Evolutionary conservation across 2,888 invertebrate species (phyloP).

Genomic region (Asteroscopus sphinx): DNA sequence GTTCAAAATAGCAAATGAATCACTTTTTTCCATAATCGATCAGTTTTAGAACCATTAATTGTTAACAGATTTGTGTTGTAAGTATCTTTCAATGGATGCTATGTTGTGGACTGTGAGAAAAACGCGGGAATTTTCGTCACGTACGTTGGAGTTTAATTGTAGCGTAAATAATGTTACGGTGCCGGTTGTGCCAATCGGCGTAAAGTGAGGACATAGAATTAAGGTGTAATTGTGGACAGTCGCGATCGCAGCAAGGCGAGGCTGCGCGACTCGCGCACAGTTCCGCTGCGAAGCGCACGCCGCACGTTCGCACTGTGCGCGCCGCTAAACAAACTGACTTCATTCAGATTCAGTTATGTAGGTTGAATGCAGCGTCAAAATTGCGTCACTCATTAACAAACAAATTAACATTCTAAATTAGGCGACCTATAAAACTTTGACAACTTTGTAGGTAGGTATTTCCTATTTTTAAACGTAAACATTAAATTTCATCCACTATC

Average conservation of each 20-base stretch:
- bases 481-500: not conserved
- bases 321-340: constrained; percentile 61
- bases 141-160: constrained; percentile 21
- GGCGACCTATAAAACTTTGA: constrained; percentile 16
- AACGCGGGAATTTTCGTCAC: constrained; percentile 37
- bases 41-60: not conserved
- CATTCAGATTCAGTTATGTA: constrained; percentile 43
- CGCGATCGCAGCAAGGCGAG: constrained; percentile 37
- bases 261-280: constrained; percentile 52
- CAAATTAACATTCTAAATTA: constrained; percentile 49
- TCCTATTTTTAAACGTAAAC: not conserved
- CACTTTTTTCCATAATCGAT: constrained; percentile 74
- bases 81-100: not conserved
- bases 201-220: constrained; percentile 26
- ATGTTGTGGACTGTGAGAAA: constrained; percentile 20
- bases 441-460: constrained; percentile 8
- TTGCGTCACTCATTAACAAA: constrained; percentile 65
- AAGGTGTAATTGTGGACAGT: constrained; percentile 6
- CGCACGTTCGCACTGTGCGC: constrained; percentile 74
- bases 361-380: constrained; percentile 51
- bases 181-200: constrained; percentile 10
- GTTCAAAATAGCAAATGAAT: constrained; percentile 80
- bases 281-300: constrained; percentile 67
- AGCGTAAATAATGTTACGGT: constrained; percentile 21
- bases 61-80: constrained; percentile 1